Percentiles rank a stretch among this genome's conserved stretches.
phyloP scores from a whole-genome alignment of 2,888 invertebrate genomes.

The Clivina fossor region DNA sequence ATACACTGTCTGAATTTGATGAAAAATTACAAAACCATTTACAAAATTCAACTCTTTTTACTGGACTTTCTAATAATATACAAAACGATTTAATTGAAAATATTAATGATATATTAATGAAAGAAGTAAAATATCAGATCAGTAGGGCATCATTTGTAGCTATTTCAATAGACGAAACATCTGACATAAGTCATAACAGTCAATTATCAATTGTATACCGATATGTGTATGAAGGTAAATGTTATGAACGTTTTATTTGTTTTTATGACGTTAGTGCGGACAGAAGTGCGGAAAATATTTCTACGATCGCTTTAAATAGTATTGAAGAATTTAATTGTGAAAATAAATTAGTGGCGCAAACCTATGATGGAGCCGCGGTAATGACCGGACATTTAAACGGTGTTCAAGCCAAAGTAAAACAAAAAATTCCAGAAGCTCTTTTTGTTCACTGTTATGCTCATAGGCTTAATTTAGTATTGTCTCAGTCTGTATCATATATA shows the following conservation, averaged over 20 bases:
- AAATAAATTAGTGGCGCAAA: conserved; percentile 40
- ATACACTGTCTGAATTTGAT: conserved; percentile 34
- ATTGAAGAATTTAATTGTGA: conserved; percentile 30
- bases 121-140: conserved; percentile 36
- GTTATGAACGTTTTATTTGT: conserved; percentile 39
- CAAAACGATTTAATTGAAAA: conserved; percentile 40
- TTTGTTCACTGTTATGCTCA: conserved; percentile 39
- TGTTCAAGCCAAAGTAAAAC: conserved; percentile 40
- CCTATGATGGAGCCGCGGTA: conserved; percentile 41
- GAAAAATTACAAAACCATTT: conserved; percentile 36
- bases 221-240: conserved; percentile 28
- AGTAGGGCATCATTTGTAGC: conserved; percentile 36
- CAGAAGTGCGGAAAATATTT: conserved; percentile 34
- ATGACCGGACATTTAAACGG: conserved; percentile 38
- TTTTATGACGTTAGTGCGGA: conserved; percentile 40
- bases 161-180: conserved; percentile 38
- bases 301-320: conserved; percentile 22
- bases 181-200: conserved; percentile 37
- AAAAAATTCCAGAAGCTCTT: conserved; percentile 34
- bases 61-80: conserved; percentile 37
- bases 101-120: conserved; percentile 29
- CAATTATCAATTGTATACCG: conserved; percentile 37
- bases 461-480: conserved; percentile 30
- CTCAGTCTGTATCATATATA: conserved; percentile 3
- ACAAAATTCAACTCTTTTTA: conserved; percentile 38